phyloP scores from a whole-genome alignment of 2,888 invertebrate genomes.

The Hypomecis atomaria region DNA sequence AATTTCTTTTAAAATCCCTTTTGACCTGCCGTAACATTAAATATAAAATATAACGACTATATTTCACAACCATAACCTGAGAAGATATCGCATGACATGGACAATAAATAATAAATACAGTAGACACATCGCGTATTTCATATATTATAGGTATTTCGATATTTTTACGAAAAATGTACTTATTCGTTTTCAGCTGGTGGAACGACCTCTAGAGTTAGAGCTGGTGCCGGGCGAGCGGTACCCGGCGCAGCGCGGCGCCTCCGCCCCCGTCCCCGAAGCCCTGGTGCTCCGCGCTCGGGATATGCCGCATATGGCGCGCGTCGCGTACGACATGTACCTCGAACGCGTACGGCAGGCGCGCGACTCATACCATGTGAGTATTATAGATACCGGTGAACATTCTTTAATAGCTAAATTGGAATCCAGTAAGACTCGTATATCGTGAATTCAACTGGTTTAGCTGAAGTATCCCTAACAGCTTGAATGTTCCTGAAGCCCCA shows the following conservation, averaged over 20 bases:
- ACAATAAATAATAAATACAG: too few relatives aligned
- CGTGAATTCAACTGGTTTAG: too few relatives aligned
- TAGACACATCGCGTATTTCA: background rate
- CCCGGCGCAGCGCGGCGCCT: slow-evolving; percentile 87
- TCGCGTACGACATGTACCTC: slow-evolving; percentile 96
- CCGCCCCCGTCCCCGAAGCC: slow-evolving; percentile 67
- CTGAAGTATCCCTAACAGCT: too few relatives aligned
- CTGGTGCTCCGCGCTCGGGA: slow-evolving; percentile 88
- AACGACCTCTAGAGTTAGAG: slow-evolving; percentile 91
- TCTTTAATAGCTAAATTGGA: background rate
- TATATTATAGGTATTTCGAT: background rate
- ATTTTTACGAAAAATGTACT: too few relatives aligned
- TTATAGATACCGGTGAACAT: background rate
- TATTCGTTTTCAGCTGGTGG: slow-evolving; percentile 87
- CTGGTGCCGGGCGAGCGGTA: slow-evolving; percentile 92
- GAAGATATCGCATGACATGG: too few relatives aligned
- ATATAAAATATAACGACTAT: too few relatives aligned
- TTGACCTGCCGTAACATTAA: too few relatives aligned
- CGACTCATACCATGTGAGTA: slow-evolving; percentile 47
- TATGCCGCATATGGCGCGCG: slow-evolving; percentile 98
- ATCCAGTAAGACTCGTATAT: background rate
- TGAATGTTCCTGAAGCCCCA: too few relatives aligned
- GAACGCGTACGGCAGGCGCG: slow-evolving; percentile 86
- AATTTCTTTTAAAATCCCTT: too few relatives aligned
- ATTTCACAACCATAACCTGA: too few relatives aligned